Conservation (phyloP, 2,113 vertebrate species). For the Xenopus tropicalis region UCB_Xtro_10.0 CM004443.2:176640001-176640500, state of each 20-base stretch:
- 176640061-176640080: constrained; percentile 34
- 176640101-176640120: constrained; percentile 26
- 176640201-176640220: constrained; percentile 16
- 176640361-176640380: constrained; percentile 66
- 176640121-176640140: constrained; percentile 17
- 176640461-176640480: constrained; percentile 87
- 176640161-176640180: background rate
- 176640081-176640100: constrained; percentile 17
- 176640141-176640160: constrained; percentile 3
- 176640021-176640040: no score
- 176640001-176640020: no score
- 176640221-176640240: constrained; percentile 1
- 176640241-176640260: background rate
- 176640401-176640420: constrained; percentile 71
- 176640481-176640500: constrained; percentile 56
- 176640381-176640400: constrained; percentile 62
- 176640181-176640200: constrained; percentile 11
- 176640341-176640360: constrained; percentile 86
- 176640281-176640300: constrained; percentile 6
- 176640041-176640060: constrained; percentile 25
- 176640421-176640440: constrained; percentile 86
- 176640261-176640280: background rate
- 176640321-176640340: constrained; percentile 85
- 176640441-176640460: constrained; percentile 82
- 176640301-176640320: constrained; percentile 63